Conservation (phyloP, 2,113 vertebrate genomes). For the Excalfactoria chinensis region DNA sequence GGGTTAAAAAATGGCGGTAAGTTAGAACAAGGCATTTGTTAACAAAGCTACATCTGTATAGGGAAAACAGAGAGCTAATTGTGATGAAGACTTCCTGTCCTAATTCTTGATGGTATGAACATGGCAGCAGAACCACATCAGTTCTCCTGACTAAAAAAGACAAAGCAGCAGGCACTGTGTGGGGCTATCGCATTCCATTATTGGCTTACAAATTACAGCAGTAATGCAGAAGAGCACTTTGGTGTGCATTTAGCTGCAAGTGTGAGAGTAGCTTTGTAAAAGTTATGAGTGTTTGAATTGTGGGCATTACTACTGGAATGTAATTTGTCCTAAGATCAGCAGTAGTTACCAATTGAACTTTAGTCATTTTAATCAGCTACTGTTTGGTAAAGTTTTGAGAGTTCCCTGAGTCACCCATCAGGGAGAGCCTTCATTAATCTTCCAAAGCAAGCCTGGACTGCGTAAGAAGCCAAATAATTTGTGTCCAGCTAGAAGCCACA, state of each 20-base stretch:
- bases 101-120: fast-evolving
- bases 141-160: not conserved
- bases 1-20: not conserved
- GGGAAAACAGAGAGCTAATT: not conserved
- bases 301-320: fast-evolving
- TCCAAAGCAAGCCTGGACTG: not conserved
- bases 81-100: not conserved
- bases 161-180: fast-evolving
- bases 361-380: not conserved
- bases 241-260: fast-evolving
- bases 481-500: not conserved
- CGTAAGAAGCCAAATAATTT: not conserved
- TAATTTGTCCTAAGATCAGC: not conserved
- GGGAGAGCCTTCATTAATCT: not conserved
- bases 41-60: not conserved
- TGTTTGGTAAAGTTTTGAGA: not conserved
- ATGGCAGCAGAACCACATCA: fast-evolving
- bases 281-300: not conserved
- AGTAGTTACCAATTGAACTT: not conserved
- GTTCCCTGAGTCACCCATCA: not conserved
- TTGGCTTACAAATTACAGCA: not conserved
- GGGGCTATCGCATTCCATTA: not conserved
- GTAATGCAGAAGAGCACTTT: not conserved
- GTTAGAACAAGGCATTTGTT: not conserved
- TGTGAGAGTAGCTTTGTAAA: fast-evolving